Evolutionary conservation across 92 coral and sea anemone species (phyloP), one percentile per base, ranked within the genome.

Genomic region (Ricordea florida): DNA sequence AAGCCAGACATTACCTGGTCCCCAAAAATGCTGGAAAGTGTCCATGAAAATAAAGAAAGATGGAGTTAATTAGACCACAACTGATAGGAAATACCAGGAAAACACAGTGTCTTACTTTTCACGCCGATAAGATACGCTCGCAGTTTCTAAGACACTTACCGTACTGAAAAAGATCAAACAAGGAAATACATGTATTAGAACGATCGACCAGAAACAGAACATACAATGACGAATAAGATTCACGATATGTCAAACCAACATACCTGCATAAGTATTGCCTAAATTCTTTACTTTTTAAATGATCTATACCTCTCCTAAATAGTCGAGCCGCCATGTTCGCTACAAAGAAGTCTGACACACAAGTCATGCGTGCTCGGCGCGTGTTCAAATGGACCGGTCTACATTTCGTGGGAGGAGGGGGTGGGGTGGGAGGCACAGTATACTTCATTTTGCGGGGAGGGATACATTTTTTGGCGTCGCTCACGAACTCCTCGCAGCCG

Each of bases 191-290:
- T 36, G 48, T 50, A 33, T 53, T 52, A 68, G 5, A 5, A 1
- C 5, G 50, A 21, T 17, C 28, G 28, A 11, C 15, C 23, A 34
- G 11, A 1, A 47, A 43, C 7, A 5, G 44, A 21, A 11, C 6
- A 15, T 18, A 21, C 30, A 24, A 20, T 22, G 9, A 22, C 8
- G 28, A 51, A 7, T 15, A 50, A 49, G 2, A 25, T n/a, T 6
- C 24, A 44, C 10, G 28, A 17, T 18, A 26, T 30, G 0, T 2
- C 15, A 14, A 31, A 6, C 10, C 22, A 21, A 63, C 86, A 14
- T 79, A 94, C 98, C 98, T 94, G 93, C 91, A 88, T 85, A 94
- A 65, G 62, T 94, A 94, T 30, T 81, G 79, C 60, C 97, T 85
- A 79, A 94, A 94, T 74, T 94, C 98, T 86, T 91, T 94, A 62